Evolutionary conservation across 2,888 invertebrate genomes (phyloP).

Genomic region (Sinotaia quadrata): DNA sequence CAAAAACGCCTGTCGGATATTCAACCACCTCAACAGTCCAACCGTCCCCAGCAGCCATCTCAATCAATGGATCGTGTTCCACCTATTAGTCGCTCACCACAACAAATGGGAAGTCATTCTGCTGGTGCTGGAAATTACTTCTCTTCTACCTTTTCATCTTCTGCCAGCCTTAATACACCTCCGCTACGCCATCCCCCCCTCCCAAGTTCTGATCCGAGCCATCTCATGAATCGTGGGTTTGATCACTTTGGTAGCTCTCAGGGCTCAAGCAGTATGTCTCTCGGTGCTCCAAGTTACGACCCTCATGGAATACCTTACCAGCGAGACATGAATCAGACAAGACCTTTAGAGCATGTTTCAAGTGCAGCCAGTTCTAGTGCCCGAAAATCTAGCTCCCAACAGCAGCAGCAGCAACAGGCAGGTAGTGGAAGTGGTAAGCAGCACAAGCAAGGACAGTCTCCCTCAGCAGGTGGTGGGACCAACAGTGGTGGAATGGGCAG

Average conservation of each 20-base stretch:
- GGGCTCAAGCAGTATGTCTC: slow-evolving; percentile 23
- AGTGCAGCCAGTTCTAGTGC: slow-evolving; percentile 3
- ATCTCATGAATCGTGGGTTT: slow-evolving; percentile 30
- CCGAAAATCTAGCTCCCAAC: slow-evolving; percentile 15
- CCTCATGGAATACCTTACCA: slow-evolving; percentile 24
- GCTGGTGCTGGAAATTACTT: slow-evolving; percentile 27
- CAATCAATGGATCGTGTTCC: slow-evolving; percentile 54
- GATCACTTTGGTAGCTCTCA: slow-evolving; percentile 35
- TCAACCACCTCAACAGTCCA: slow-evolving; percentile 33
- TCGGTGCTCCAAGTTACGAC: slow-evolving; percentile 46
- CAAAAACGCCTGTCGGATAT: slow-evolving; percentile 27
- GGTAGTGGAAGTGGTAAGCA: slow-evolving; percentile 6
- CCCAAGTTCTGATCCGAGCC: slow-evolving; percentile 43
- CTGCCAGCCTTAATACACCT: slow-evolving; percentile 54
- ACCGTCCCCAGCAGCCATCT: slow-evolving; percentile 38
- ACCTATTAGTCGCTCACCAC: slow-evolving; percentile 47
- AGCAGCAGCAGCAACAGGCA: slow-evolving; percentile 12
- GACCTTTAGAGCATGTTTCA: slow-evolving; percentile 24
- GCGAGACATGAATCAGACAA: slow-evolving; percentile 18
- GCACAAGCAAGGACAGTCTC: slow-evolving; percentile 17
- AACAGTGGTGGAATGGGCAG: slow-evolving; percentile 48
- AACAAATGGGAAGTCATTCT: slow-evolving; percentile 53
- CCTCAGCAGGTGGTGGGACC: slow-evolving; percentile 1
- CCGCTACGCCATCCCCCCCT: slow-evolving; percentile 57
- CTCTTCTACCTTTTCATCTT: slow-evolving; percentile 45